These are phyloP conservation scores for Muscicapa comitata DNA, from an alignment of 2,797 vertebrate species.

Conservation along the genomic window DNA sequence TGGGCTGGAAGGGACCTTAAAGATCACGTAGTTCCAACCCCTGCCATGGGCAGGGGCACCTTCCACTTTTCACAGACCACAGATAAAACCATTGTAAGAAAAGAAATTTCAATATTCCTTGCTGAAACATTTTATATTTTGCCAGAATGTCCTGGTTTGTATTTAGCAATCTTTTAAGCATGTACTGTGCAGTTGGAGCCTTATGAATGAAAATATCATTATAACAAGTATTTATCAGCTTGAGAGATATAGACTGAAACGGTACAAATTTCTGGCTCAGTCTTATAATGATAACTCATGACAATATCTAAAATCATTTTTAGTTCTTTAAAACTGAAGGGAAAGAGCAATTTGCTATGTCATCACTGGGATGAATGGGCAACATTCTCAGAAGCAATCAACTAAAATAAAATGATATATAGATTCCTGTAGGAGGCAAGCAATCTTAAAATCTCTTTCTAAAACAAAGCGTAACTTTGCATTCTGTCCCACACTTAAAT, in stretches of 20 bases:
- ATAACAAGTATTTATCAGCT: constrained; percentile 15
- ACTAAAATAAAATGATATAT: constrained; percentile 52
- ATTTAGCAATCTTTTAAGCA: background rate
- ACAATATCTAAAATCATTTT: constrained; percentile 62
- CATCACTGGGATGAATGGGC: constrained; percentile 35
- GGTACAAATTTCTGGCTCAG: background rate
- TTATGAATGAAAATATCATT: constrained; percentile 24
- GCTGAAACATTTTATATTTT: background rate
- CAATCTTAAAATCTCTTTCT: constrained; percentile 16
- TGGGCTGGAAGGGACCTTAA: background rate
- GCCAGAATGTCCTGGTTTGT: background rate
- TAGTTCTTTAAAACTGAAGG: constrained; percentile 59
- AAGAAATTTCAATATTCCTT: background rate
- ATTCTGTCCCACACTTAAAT: constrained; percentile 7
- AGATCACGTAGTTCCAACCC: background rate
- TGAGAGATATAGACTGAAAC: background rate
- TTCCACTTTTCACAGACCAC: background rate
- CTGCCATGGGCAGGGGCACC: background rate
- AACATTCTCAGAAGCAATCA: constrained; percentile 51
- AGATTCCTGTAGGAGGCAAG: background rate
- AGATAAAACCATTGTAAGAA: background rate
- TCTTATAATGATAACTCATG: constrained; percentile 46
- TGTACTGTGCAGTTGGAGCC: background rate
- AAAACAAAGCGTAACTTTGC: constrained; percentile 23
- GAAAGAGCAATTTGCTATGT: constrained; percentile 49